These are phyloP conservation scores for Sylvicapra grimmia DNA, from an alignment of 2,113 vertebrate species.

Conservation along the genomic window DNA sequence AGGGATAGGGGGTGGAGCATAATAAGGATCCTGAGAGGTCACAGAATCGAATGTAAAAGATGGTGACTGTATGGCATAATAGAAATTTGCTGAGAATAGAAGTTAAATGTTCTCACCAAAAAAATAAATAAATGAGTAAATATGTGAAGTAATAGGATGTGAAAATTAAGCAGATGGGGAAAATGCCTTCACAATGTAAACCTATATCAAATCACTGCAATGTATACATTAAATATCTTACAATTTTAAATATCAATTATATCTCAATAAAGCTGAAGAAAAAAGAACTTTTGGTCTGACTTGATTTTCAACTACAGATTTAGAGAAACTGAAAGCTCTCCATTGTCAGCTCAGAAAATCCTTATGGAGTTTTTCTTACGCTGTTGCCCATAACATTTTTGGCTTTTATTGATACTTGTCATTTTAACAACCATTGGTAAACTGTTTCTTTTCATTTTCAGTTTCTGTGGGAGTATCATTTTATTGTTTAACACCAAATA, in stretches of 20 bases:
- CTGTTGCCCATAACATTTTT: neutral
- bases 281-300: neutral
- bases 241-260: neutral
- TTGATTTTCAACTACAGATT: neutral
- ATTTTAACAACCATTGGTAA: neutral
- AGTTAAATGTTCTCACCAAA: neutral
- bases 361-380: neutral
- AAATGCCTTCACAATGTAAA: neutral
- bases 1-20: neutral
- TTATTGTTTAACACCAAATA: neutral
- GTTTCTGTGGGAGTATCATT: neutral
- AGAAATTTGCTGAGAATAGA: neutral
- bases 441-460: neutral
- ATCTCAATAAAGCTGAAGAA: neutral
- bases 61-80: neutral
- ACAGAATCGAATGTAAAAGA: neutral
- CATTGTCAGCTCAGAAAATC: neutral
- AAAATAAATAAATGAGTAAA: neutral
- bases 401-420: neutral
- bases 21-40: neutral
- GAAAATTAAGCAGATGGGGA: neutral
- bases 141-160: neutral
- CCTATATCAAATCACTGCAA: neutral
- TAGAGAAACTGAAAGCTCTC: neutral
- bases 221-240: neutral